A percentile compares a stretch with the other conserved stretches of the same genome.
These are phyloP conservation scores for Standfussiana lucernea DNA, from an alignment of 2,888 invertebrate species.

Conservation along the genomic window DNA sequence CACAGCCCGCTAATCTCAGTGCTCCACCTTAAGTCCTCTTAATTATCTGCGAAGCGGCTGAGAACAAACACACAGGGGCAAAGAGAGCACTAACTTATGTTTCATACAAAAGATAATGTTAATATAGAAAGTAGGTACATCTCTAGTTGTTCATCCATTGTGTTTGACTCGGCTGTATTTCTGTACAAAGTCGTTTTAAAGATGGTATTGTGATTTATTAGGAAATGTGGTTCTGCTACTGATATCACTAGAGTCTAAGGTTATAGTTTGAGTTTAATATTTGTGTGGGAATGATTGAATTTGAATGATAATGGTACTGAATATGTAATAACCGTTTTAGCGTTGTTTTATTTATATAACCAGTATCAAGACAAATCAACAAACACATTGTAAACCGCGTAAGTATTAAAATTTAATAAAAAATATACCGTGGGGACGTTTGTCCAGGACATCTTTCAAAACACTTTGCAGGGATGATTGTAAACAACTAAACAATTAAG, in stretches of 20 bases:
- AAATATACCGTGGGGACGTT: background rate
- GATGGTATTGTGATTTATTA: background rate
- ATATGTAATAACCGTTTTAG: no score
- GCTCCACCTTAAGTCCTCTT: slow-evolving; percentile 82
- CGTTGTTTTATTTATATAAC: no score
- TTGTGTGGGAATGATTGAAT: no score
- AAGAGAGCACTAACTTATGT: slow-evolving; percentile 56
- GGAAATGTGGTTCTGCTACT: background rate
- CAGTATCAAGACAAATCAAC: no score
- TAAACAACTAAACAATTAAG: background rate
- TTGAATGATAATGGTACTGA: no score
- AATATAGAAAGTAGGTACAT: slow-evolving; percentile 4
- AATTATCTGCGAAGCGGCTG: slow-evolving; percentile 65
- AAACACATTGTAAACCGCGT: no score
- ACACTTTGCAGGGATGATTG: background rate
- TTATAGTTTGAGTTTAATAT: no score
- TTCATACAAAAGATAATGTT: slow-evolving; percentile 43
- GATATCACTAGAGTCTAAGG: background rate
- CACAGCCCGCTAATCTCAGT: slow-evolving; percentile 75
- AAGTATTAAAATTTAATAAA: background rate
- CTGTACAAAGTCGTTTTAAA: background rate
- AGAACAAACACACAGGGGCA: slow-evolving; percentile 48
- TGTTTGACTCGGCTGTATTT: background rate
- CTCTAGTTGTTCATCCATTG: background rate
- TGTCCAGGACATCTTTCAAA: no score